Base-by-base conservation (phyloP, 2,888 invertebrate species). In the Archaeoteleia sp. region DNA sequence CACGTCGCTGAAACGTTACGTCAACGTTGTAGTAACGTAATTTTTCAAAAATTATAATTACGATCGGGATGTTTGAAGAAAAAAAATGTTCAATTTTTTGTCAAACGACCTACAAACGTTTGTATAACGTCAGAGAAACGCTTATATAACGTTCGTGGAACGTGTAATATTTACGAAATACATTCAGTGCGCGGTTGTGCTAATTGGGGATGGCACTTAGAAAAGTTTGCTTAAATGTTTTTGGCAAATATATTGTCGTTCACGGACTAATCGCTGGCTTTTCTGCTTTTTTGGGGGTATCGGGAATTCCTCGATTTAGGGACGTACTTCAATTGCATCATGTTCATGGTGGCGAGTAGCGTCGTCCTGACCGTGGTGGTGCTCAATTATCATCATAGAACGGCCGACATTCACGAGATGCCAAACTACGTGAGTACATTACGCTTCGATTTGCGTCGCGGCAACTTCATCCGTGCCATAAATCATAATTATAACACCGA, bases 281-380 rank as follows among this genome's bases (percentile, higher is more conserved):
- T 79, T 66, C 77, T 74, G 75, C 68, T 54, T 73, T 72, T 75
- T 63, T 67, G 78, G 80, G 80, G 77, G 74, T 77, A 76, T 74
- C 67, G 67, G 67, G 63, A 75, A 78, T 76, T 78, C 76, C 77
- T 77, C 81, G 77, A 80, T 86, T 78, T 90, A 96, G 97, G 97
- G 86, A 96, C 97, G 79, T 98, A 98, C 90, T 98, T 98, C 92
- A 97, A 97, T 89, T 97, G 97, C 90, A 97, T 97, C 88, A 98
- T 98, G 98, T 95, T 98, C 88, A 97, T 98, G 97, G 97, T 97
- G 88, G 97, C 97, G 66, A 95, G 97, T 71, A 97, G 97, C 72
- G 97, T 98, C 86, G 96, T 97, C 79, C 91, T 97, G 81, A 98
- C 98, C 51, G 97, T 98, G 76, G 93, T 97, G 78, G 97, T 98